Percentiles rank a stretch among this genome's conserved stretches.
Evolutionary conservation across 2,797 vertebrate genomes (phyloP).

Genomic region (Tokudaia muenninki): DNA sequence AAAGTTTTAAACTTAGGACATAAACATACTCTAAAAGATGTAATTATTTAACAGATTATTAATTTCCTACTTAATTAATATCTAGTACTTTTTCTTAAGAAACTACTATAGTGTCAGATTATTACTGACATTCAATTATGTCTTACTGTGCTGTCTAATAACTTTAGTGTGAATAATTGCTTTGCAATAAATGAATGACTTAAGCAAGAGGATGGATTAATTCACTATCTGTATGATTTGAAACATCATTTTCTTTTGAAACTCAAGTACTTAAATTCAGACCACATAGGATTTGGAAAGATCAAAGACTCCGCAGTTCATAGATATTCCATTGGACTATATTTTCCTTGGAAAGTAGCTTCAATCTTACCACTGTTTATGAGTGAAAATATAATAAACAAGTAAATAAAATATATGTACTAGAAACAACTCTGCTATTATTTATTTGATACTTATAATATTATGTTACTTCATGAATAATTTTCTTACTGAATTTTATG

Average conservation of each 20-base stretch:
- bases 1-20: slow-evolving; percentile 22
- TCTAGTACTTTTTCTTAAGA: background rate
- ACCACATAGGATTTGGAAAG: background rate
- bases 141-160: background rate
- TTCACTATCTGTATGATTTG: background rate
- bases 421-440: background rate
- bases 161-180: background rate
- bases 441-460: background rate
- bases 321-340: background rate
- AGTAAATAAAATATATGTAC: background rate
- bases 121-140: slow-evolving; percentile 13
- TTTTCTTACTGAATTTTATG: slow-evolving; percentile 6
- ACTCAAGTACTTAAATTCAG: background rate
- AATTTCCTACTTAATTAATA: background rate
- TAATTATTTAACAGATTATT: slow-evolving; percentile 1
- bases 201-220: background rate
- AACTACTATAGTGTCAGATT: background rate
- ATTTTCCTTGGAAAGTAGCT: background rate
- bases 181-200: background rate
- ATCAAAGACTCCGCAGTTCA: background rate
- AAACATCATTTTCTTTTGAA: slow-evolving; percentile 11
- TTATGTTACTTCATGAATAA: background rate
- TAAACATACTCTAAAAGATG: background rate
- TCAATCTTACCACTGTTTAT: background rate
- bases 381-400: background rate